Conservation (phyloP, 2,113 vertebrate species). For the Phylloscopus whistleri region DNA sequence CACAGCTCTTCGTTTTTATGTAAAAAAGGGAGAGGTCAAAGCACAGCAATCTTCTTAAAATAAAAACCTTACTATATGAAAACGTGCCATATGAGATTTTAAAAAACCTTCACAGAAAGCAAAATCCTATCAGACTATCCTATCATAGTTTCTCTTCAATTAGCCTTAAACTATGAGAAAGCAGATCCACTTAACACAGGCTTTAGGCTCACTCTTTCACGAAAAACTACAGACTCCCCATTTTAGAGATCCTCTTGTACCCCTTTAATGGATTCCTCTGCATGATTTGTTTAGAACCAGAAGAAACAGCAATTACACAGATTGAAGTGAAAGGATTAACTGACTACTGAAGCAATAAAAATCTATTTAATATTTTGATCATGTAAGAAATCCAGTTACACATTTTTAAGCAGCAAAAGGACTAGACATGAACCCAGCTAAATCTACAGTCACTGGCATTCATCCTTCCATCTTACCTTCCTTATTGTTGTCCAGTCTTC, state of each 20-base stretch:
- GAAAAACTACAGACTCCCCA: neutral
- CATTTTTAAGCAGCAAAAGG: neutral
- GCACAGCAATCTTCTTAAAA: neutral
- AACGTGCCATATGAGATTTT: neutral
- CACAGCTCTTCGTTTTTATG: neutral
- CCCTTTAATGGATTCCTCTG: neutral
- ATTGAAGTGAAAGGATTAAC: neutral
- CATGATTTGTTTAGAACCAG: neutral
- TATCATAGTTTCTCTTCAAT: neutral
- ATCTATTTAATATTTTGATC: neutral
- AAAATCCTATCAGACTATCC: neutral
- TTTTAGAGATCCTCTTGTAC: neutral
- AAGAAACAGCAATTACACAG: neutral
- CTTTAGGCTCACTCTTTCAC: neutral
- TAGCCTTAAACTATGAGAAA: neutral
- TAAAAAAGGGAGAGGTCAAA: neutral
- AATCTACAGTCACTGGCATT: neutral
- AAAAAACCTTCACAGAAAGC: neutral
- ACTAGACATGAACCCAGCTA: neutral
- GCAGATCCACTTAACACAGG: neutral
- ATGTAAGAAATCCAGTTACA: neutral
- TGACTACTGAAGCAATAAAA: neutral
- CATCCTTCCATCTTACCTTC: conserved; percentile 78
- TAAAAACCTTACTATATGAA: neutral
- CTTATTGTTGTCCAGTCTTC: conserved; percentile 98